Evolutionary conservation across 2,888 invertebrate genomes (phyloP).

Genomic region (Perithous albicinctus): DNA sequence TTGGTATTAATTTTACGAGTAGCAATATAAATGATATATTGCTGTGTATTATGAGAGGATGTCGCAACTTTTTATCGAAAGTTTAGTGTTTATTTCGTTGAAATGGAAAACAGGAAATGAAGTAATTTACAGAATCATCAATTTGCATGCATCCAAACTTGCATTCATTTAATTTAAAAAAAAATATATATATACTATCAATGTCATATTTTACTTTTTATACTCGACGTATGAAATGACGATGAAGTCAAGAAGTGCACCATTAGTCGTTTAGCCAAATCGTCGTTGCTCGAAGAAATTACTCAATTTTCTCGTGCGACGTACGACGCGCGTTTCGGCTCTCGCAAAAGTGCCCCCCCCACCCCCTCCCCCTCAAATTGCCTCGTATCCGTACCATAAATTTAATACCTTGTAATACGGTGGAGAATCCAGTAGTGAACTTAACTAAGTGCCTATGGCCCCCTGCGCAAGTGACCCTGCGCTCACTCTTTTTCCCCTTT

Average conservation of each 20-base stretch:
- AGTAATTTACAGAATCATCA: neutral
- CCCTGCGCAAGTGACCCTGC: neutral
- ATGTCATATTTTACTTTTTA: neutral
- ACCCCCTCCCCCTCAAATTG: constrained; percentile 26
- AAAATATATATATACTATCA: neutral
- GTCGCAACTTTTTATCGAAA: no score
- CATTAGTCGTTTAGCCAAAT: neutral
- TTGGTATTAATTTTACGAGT: neutral
- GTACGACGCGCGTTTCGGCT: neutral
- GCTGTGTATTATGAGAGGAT: no score
- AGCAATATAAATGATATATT: neutral
- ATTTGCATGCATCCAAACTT: no score
- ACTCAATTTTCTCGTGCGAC: constrained; percentile 34
- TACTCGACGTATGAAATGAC: neutral
- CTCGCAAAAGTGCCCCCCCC: no score
- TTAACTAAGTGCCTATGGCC: constrained; percentile 40
- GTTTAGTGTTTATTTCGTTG: no score
- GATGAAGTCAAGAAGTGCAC: neutral
- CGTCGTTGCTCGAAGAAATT: constrained; percentile 36
- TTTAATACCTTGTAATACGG: constrained; percentile 59
- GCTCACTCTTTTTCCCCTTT: constrained; percentile 43
- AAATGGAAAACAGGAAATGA: no score
- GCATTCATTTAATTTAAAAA: neutral
- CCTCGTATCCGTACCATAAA: constrained; percentile 46
- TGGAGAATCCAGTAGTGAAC: constrained; percentile 34